phyloP scores from a whole-genome alignment of 2,113 vertebrate genomes.

The Petroica traversi region DNA sequence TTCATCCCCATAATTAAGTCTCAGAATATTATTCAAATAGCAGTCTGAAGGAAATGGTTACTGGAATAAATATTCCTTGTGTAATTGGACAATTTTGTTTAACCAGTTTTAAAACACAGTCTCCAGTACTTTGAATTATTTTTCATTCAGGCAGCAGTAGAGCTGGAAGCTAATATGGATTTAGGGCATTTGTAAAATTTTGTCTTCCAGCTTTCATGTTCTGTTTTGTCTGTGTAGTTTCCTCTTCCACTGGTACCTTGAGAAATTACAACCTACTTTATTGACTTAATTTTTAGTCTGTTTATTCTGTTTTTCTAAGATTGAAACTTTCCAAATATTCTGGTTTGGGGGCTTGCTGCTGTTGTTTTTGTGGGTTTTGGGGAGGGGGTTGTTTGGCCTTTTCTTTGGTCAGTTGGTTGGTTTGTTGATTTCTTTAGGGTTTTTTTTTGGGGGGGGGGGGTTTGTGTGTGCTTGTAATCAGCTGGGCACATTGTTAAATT shows the following conservation, averaged over 20 bases:
- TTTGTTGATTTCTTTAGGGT: not conserved
- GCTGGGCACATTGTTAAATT: not conserved
- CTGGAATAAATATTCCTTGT: not conserved
- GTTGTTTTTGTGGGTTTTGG: not conserved
- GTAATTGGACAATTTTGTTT: not conserved
- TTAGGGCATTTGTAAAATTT: not conserved
- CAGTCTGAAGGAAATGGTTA: not conserved
- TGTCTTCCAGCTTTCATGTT: not conserved
- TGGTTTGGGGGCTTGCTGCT: not conserved
- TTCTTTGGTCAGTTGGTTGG: not conserved
- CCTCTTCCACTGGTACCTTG: not conserved
- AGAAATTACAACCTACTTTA: not conserved
- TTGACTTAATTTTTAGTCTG: not conserved
- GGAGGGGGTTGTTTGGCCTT: fast-evolving
- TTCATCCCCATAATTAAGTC: not conserved
- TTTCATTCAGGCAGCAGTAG: not conserved
- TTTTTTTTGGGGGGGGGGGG: not conserved
- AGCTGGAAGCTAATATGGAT: not conserved
- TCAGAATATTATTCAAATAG: not conserved
- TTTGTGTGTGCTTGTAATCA: not conserved
- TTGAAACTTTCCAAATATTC: not conserved
- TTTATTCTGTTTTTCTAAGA: not conserved
- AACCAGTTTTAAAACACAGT: not conserved
- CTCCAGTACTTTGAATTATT: not conserved
- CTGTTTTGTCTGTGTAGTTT: not conserved